Base-by-base conservation (phyloP, 2,888 invertebrate species). In the Conistra vaccinii region DNA sequence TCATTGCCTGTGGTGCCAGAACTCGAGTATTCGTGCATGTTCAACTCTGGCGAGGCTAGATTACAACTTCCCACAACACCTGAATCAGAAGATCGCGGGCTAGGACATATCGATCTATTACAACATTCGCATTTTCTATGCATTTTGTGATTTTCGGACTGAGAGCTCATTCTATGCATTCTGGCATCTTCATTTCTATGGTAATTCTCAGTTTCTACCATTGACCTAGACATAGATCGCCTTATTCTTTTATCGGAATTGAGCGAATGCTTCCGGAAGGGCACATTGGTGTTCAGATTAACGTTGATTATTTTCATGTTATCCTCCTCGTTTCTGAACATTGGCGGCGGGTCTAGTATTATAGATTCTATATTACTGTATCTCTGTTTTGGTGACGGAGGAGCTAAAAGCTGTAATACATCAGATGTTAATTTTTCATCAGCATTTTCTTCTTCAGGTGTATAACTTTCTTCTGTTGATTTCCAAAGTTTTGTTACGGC, bases 21-120 rank as follows among this genome's bases (percentile, higher is more conserved):
- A 69, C 87, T 88, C 6, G 90, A 86, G 80, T 92, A 93, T 70
- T 95, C 95, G 67, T 93, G 95, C 92, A 95, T 92, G 61, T 95
- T 94, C n/a, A 97, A 96, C 92, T 98, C 98, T 0, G 98, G 98
- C 1, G 98, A 98, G 9, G 98, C 97, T 78, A 98, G 96, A 73
- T 97, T 97, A 90, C 98, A 98, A 93, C 98, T 98, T 42, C 98
- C 98, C 1, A 98, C 98, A 95, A 98, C 98, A 39, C 98, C 98
- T 0, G 98, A 98, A 92, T 98, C 98, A 26, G 98, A 98, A 12
- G 98, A 98, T 81, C 98, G 96, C 0, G 97, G 97, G 92, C 98
- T 98, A 57, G 97, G 97, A 82, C 97, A 97, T 84, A 97, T 92
- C 0, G 97, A 97, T 85, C 97, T 96, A 86, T 97, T 97, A 84